phyloP scores from a whole-genome alignment of 2,888 invertebrate genomes.

The Prosapia bicincta region DNA sequence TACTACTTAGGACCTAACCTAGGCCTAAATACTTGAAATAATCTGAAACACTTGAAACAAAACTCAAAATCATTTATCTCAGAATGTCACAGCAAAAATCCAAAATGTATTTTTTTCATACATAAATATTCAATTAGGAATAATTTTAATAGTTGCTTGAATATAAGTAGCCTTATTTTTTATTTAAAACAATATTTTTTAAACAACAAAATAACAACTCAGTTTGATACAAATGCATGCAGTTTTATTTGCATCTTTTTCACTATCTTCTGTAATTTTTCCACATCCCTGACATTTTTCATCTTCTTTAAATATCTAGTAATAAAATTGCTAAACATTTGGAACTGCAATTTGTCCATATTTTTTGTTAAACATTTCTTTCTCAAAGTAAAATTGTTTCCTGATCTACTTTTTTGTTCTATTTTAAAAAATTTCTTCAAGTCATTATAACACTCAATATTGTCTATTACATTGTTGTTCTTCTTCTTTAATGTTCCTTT shows the following conservation, averaged over 20 bases:
- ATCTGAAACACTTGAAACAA: too few relatives aligned
- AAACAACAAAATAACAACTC: too few relatives aligned
- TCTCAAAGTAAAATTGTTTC: background rate
- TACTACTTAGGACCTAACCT: too few relatives aligned
- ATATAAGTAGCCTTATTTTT: too few relatives aligned
- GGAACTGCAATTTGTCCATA: background rate
- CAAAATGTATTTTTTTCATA: too few relatives aligned
- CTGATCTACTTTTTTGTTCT: background rate
- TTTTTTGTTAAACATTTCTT: background rate
- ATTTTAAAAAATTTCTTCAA: background rate
- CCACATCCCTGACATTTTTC: background rate
- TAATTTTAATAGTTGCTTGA: too few relatives aligned
- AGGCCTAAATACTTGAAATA: too few relatives aligned
- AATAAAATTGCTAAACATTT: background rate
- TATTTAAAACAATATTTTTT: too few relatives aligned
- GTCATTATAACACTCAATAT: background rate
- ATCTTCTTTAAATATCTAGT: background rate
- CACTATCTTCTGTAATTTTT: background rate
- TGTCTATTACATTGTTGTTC: background rate
- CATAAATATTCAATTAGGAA: too few relatives aligned
- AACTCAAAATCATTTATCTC: too few relatives aligned
- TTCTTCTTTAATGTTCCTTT: too few relatives aligned
- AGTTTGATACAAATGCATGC: background rate
- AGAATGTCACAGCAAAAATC: too few relatives aligned
- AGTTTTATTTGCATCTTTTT: background rate